Percentiles rank a stretch among this genome's conserved stretches.
phyloP scores from a whole-genome alignment of 2,797 vertebrate species.

The Prionace glauca region DNA sequence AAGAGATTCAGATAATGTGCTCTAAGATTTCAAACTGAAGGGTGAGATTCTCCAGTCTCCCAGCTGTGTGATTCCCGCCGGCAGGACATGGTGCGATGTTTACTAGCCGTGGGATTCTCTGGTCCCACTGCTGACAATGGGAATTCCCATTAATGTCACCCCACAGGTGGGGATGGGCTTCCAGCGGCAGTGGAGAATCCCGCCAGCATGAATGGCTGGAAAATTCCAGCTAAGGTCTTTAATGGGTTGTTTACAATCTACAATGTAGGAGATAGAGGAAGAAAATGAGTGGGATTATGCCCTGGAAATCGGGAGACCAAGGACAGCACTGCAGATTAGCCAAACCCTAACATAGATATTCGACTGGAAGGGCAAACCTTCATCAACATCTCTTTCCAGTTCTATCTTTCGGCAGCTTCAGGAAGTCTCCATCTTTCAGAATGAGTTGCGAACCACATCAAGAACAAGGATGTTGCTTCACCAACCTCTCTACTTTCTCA shows the following conservation, averaged over 20 bases:
- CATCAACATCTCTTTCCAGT: neutral
- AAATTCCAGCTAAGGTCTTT: neutral
- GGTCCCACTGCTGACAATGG: too few relatives aligned
- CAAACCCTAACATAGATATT: neutral
- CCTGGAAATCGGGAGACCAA: neutral
- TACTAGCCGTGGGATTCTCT: too few relatives aligned
- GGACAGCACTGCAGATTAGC: neutral
- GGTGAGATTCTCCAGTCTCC: too few relatives aligned
- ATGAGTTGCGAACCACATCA: neutral
- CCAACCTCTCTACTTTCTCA: too few relatives aligned
- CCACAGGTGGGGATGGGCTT: too few relatives aligned
- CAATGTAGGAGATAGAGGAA: neutral
- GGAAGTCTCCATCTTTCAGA: neutral
- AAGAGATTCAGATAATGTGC: neutral
- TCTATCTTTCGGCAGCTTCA: neutral
- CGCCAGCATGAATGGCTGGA: too few relatives aligned
- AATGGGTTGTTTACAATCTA: neutral
- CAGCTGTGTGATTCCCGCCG: too few relatives aligned
- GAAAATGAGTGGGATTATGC: neutral
- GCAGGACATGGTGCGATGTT: too few relatives aligned
- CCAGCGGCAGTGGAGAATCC: too few relatives aligned
- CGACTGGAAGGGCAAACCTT: neutral
- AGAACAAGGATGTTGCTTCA: neutral
- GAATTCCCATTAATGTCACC: too few relatives aligned
- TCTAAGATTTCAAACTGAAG: neutral